Evolutionary conservation across 2,113 vertebrate genomes (phyloP).

Genomic region (Probosciger aterrimus): DNA sequence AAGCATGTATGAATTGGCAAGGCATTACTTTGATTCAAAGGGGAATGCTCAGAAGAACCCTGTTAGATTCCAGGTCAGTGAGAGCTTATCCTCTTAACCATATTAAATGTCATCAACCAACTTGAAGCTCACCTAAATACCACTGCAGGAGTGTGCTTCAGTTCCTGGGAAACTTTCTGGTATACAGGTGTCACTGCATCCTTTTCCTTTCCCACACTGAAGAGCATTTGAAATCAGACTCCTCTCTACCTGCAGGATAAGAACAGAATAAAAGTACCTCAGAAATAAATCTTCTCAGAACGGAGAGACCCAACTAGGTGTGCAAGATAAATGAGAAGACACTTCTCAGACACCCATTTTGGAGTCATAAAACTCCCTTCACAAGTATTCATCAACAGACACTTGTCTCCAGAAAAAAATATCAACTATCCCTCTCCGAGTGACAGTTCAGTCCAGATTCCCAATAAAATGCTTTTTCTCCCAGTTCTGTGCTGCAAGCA

Average conservation of each 20-base stretch:
- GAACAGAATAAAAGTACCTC: not conserved
- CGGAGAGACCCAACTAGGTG: not conserved
- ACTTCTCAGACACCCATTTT: not conserved
- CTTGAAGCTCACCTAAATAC: not conserved
- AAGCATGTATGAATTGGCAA: not conserved
- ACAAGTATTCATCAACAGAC: not conserved
- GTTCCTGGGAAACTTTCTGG: not conserved
- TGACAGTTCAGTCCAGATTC: not conserved
- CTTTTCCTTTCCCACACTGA: not conserved
- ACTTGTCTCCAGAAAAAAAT: not conserved
- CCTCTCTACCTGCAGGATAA: not conserved
- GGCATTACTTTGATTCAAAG: not conserved
- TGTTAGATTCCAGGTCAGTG: not conserved
- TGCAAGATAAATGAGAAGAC: not conserved
- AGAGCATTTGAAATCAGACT: not conserved
- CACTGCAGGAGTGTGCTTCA: not conserved
- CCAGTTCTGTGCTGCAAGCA: not conserved
- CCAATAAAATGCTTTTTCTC: not conserved
- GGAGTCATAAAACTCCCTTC: not conserved
- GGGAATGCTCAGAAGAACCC: not conserved
- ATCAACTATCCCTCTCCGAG: not conserved
- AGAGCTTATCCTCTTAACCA: not conserved
- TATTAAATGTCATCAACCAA: not conserved
- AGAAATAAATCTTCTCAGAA: not conserved
- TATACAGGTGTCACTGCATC: not conserved